Conservation (phyloP, 1,140 invertebrate species). For the Adelges cooleyi region DNA sequence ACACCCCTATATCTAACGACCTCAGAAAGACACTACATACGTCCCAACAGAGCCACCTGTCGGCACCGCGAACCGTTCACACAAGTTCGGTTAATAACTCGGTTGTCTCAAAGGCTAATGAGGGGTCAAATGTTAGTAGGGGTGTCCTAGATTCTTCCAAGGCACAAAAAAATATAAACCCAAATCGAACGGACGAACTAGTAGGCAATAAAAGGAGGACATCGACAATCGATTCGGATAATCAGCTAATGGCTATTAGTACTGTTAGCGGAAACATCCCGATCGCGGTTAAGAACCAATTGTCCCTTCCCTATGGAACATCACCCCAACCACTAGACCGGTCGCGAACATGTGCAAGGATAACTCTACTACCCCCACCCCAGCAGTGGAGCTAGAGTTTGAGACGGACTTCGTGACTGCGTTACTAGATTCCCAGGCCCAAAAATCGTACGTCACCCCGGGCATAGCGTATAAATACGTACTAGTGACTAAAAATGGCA, state of each 20-base stretch:
- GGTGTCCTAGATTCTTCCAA: too few species aligned
- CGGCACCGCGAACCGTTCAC: too few species aligned
- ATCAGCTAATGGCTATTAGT: neutral
- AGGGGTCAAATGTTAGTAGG: too few species aligned
- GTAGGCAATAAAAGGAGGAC: too few species aligned
- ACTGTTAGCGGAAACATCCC: neutral
- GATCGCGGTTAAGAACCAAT: neutral
- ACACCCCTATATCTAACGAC: too few species aligned
- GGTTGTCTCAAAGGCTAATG: too few species aligned
- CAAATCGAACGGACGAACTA: too few species aligned
- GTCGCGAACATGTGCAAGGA: neutral
- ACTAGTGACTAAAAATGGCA: neutral
- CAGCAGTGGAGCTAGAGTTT: neutral
- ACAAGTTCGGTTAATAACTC: too few species aligned
- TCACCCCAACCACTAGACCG: too few species aligned
- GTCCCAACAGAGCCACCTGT: too few species aligned
- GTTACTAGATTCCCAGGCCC: neutral
- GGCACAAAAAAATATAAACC: too few species aligned
- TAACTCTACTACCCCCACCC: neutral
- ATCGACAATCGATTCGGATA: neutral
- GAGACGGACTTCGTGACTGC: neutral
- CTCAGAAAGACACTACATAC: too few species aligned
- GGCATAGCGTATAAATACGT: neutral
- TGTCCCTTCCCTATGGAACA: neutral
- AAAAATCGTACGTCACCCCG: neutral